Base-by-base conservation (phyloP, 2,113 vertebrate genomes). In the Stomatorhinus ivindoensis region DNA sequence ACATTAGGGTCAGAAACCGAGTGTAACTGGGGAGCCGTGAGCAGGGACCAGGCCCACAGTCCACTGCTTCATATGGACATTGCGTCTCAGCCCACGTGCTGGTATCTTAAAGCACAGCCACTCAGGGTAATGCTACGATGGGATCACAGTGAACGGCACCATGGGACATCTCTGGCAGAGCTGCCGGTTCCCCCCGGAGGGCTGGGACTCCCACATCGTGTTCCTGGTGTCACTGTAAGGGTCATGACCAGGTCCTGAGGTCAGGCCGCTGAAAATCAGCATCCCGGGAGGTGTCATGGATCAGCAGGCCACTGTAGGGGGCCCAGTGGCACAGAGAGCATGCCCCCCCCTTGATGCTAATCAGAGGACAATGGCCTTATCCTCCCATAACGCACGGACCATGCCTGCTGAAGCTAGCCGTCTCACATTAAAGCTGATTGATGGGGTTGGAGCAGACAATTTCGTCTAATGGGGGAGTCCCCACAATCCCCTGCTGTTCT, bases 391-490 rank as follows among this genome's bases (percentile, higher is more conserved):
- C 21, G 0, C 82, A 42, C 44, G 2, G 19, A 84, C 17, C 44
- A 84, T 46, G 21, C 11, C 73, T 76, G 35, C 73, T 76, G 73
- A 35, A 42, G 73, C 73, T 42, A 47, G 21, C 0, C n/a, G 0
- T 27, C 85, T 39, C 47, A 51, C 11, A 50, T 13, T 47, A n/a
- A 50, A 85, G 19, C 83, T 53, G 85, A 87, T 17, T 3, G 9
- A 39, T 15, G 0, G 11, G 69, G 15, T 84, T 21, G 21, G 89
- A 93, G 83, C 90, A 93, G 91, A 93, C 90, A 65, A 50, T 86
- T 86, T 86, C 27, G 1, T 55, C 19, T 93, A 94, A 94, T 94
- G 93, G n/a, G n/a, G n/a, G n/a, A 94, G 92, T 89, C 76, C 92
- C 91, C 95, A 93, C 91, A 92, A 89, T 88, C 83, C 88, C 82